phyloP scores from a whole-genome alignment of 2,113 vertebrate genomes.

The Origma solitaria region DNA sequence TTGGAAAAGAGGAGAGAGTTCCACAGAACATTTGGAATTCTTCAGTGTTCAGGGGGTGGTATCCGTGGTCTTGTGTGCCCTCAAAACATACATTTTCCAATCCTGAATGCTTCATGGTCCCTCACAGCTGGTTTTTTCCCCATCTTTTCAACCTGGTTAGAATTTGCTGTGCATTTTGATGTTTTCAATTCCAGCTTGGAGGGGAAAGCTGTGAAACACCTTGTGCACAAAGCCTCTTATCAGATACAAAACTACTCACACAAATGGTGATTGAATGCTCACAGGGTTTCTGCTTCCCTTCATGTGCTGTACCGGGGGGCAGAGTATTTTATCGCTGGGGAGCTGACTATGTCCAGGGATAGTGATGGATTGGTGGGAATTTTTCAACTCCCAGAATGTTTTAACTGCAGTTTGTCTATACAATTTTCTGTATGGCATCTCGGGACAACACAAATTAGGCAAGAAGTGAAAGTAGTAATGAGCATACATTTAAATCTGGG shows the following conservation, averaged over 20 bases:
- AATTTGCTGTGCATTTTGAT: no score
- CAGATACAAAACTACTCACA: background rate
- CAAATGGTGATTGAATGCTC: background rate
- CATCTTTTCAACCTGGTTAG: no score
- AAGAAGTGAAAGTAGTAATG: background rate
- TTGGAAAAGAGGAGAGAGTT: no score
- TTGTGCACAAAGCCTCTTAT: no score
- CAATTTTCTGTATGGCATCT: background rate
- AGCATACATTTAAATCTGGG: background rate
- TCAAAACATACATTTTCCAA: no score
- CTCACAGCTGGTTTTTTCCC: no score
- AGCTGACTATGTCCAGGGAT: background rate
- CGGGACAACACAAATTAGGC: background rate
- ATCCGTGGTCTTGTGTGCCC: no score
- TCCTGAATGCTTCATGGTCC: no score
- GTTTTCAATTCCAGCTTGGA: no score
- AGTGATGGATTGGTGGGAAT: background rate
- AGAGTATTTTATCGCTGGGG: background rate
- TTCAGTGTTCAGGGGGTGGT: no score
- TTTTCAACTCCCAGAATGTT: background rate
- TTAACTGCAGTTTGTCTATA: background rate
- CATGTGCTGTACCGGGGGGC: background rate
- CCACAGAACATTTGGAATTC: no score
- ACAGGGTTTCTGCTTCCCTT: background rate
- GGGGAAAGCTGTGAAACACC: no score